Evolutionary conservation across 2,888 invertebrate species (phyloP).

Genomic region (Campopleginae sp.): DNA sequence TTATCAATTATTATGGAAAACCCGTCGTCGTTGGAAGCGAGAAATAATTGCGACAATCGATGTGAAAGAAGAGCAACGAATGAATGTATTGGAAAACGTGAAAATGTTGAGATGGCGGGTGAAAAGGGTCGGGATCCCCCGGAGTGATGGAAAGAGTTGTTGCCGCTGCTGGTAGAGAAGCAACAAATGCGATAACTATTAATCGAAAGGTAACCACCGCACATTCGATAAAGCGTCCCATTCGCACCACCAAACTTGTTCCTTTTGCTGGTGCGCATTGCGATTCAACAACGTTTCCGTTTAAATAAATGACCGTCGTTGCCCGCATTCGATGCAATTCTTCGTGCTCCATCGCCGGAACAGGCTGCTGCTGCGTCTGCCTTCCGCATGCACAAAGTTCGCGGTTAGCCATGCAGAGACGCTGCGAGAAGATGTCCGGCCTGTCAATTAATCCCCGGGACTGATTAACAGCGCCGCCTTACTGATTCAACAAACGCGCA

Average conservation of each 20-base stretch:
- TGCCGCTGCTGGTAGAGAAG: conserved; percentile 54
- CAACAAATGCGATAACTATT: conserved; percentile 82
- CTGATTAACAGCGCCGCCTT: conserved; percentile 73
- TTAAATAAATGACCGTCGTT: conserved; percentile 64
- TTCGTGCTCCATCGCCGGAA: conserved; percentile 42
- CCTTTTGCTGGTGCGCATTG: conserved; percentile 19
- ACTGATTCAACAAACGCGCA: conserved; percentile 5
- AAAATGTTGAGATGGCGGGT: background rate
- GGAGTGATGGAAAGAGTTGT: conserved; percentile 9
- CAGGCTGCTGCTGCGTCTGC: conserved; percentile 12
- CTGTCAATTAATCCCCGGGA: conserved; percentile 43
- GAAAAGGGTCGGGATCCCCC: background rate
- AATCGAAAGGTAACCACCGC: conserved; percentile 80
- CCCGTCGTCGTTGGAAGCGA: background rate
- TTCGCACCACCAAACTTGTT: conserved; percentile 47
- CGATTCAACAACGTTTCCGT: conserved; percentile 15
- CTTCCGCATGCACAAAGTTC: conserved; percentile 28
- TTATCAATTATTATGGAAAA: background rate
- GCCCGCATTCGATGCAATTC: conserved; percentile 41
- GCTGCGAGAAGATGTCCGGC: conserved; percentile 24
- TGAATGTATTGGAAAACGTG: background rate
- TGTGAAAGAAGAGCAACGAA: background rate
- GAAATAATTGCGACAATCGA: background rate
- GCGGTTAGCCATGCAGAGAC: conserved; percentile 32
- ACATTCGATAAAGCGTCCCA: conserved; percentile 79